A percentile compares a stretch with the other conserved stretches of the same genome.
Evolutionary conservation across 2,888 invertebrate species (phyloP).

Genomic region (Tachina grossa): DNA sequence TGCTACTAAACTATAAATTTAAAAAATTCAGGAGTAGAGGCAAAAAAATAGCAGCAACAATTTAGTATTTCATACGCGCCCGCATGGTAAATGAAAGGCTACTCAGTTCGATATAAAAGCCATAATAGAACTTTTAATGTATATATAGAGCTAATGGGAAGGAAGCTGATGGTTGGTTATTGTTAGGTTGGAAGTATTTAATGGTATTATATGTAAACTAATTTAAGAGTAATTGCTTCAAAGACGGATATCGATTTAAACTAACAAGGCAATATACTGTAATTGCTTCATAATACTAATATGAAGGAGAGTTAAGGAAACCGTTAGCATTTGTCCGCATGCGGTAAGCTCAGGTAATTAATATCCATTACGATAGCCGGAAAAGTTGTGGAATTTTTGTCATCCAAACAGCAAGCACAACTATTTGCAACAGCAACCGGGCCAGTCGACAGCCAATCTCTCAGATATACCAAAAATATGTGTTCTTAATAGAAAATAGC

Average conservation of each 20-base stretch:
- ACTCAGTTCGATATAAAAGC: conserved; percentile 11
- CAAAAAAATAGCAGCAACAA: conserved; percentile 20
- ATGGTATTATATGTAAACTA: not conserved
- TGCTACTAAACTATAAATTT: conserved; percentile 69
- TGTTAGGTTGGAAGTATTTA: conserved; percentile 4
- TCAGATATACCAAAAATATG: too few species aligned
- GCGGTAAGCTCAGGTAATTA: too few species aligned
- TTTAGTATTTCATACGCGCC: conserved; percentile 27
- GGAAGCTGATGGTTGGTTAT: not conserved
- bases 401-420: too few species aligned
- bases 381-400: too few species aligned
- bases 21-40: conserved; percentile 29
- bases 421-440: too few species aligned
- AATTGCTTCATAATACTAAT: not conserved
- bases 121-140: conserved; percentile 5
- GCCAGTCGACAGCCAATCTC: too few species aligned
- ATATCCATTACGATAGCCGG: too few species aligned
- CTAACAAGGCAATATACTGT: not conserved
- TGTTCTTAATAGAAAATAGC: too few species aligned
- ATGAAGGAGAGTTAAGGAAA: not conserved
- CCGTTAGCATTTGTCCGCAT: too few species aligned
- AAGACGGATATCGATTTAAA: conserved; percentile 8
- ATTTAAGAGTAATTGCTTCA: not conserved
- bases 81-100: conserved; percentile 19
- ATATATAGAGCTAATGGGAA: not conserved